These are phyloP conservation scores for Ochotona curzoniae DNA, from an alignment of 2,113 vertebrate genomes.

Conservation along the genomic window DNA sequence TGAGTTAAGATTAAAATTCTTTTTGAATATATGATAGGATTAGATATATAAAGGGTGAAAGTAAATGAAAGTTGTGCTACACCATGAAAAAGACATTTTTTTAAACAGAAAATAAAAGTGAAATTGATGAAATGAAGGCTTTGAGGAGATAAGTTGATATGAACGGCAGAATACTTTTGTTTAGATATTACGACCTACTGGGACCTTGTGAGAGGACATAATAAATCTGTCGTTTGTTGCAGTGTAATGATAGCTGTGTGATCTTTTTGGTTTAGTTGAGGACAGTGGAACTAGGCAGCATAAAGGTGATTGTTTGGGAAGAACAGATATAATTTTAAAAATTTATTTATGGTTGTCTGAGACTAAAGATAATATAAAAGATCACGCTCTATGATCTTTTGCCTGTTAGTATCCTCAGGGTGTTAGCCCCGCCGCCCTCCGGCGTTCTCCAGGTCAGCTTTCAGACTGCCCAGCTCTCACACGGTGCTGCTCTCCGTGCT, in stretches of 20 bases:
- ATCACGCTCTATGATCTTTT: slow-evolving; percentile 55
- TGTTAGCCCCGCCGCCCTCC: background rate
- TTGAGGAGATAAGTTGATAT: background rate
- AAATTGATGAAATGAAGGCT: slow-evolving; percentile 5
- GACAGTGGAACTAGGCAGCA: background rate
- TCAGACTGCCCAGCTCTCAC: background rate
- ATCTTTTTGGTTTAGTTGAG: slow-evolving; percentile 9
- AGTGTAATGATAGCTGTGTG: background rate
- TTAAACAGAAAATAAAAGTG: slow-evolving; percentile 37
- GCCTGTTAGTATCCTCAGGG: background rate
- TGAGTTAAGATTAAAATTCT: slow-evolving; percentile 37
- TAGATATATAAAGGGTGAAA: background rate
- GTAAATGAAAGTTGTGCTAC: background rate
- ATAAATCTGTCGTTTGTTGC: background rate
- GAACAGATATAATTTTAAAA: background rate
- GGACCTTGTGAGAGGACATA: background rate
- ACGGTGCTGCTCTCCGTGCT: slow-evolving; percentile 30
- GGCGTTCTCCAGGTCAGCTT: background rate
- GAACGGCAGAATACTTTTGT: background rate
- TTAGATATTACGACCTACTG: background rate
- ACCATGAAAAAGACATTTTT: slow-evolving; percentile 18
- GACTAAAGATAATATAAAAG: slow-evolving; percentile 51
- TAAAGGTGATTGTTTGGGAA: slow-evolving; percentile 26
- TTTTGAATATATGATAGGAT: background rate
- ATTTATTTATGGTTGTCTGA: slow-evolving; percentile 40